Evolutionary conservation across 2,113 vertebrate genomes (phyloP).

Genomic region (Hippocampus guttulatus): DNA sequence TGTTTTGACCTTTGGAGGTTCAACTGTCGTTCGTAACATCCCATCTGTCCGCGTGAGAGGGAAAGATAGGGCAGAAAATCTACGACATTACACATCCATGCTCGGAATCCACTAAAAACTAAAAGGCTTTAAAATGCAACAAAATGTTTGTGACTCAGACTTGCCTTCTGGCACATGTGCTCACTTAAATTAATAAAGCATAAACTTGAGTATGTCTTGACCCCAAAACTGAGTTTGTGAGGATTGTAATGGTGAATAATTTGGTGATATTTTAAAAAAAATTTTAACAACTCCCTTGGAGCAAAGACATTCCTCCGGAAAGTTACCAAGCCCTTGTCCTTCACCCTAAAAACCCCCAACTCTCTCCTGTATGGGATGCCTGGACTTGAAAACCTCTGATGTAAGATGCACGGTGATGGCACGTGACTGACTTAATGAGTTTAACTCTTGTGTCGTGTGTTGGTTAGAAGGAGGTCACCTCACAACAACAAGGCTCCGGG

Average conservation of each 20-base stretch:
- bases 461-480: not conserved
- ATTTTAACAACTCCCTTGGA: not conserved
- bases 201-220: not conserved
- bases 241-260: not conserved
- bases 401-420: not conserved
- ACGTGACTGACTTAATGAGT: not conserved
- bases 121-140: not conserved
- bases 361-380: too few relatives aligned
- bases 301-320: not conserved
- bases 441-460: not conserved
- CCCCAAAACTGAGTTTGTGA: constrained; percentile 2
- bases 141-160: not conserved
- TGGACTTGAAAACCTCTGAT: not conserved
- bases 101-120: not conserved
- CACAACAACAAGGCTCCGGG: not conserved
- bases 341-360: not conserved
- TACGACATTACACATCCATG: constrained; percentile 1
- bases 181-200: constrained; percentile 15
- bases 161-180: constrained; percentile 5
- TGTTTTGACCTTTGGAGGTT: not conserved
- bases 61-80: constrained; percentile 1
- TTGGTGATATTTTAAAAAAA: not conserved
- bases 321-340: not conserved
- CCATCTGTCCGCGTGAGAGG: constrained; percentile 15
- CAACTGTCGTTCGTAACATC: not conserved